Evolutionary conservation across 1,140 invertebrate genomes (phyloP), one percentile per base, ranked within the genome.

Genomic region (Brachionus calyciflorus): DNA sequence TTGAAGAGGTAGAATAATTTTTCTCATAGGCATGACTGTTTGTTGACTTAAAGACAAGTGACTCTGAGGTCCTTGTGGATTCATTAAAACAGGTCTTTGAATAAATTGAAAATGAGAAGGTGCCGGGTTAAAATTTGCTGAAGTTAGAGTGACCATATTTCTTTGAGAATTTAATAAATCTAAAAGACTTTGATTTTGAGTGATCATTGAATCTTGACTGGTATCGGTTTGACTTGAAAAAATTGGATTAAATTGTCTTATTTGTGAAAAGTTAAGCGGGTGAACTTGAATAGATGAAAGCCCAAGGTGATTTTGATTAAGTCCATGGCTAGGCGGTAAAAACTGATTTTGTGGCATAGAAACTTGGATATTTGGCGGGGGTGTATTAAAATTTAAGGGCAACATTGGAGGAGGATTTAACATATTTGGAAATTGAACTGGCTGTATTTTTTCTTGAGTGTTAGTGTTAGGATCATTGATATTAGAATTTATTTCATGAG

Each of bases 51-150:
- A 12, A 0, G 37, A 41, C 17, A 24, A 2, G 2, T 10, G 21
- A 7, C 37, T 26, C 6, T 60, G 33, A 19, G 33, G 55, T 12
- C 19, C 37, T 17, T 60, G 28, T 37, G 55, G 55, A 60, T 60
- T 60, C 55, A 60, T 60, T 12, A 60, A 9, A 37, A 44, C 4
- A 26, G 60, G 60, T 28, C 21, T 9, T 26, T 41, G 60, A 44
- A 65, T 41, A 44, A 65, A 65, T 37, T 65, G 60, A 44, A 65
- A 65, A 12, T 41, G 60, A 17, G 17, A n/a, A n/a, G 17, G 60
- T 0, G 17, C 17, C 0, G 60, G 19, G 24, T 19, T 9, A 26
- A 65, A 65, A 44, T 44, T 24, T 12, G 60, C n/a, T 7, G 5
- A 4, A 3, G 44, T 14, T 6, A 65, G 24, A 10, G 33, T 10